A percentile compares a stretch with the other conserved stretches of the same genome.
These are phyloP conservation scores for Ophonus ardosiacus DNA, from an alignment of 2,888 invertebrate species.

Conservation along the genomic window DNA sequence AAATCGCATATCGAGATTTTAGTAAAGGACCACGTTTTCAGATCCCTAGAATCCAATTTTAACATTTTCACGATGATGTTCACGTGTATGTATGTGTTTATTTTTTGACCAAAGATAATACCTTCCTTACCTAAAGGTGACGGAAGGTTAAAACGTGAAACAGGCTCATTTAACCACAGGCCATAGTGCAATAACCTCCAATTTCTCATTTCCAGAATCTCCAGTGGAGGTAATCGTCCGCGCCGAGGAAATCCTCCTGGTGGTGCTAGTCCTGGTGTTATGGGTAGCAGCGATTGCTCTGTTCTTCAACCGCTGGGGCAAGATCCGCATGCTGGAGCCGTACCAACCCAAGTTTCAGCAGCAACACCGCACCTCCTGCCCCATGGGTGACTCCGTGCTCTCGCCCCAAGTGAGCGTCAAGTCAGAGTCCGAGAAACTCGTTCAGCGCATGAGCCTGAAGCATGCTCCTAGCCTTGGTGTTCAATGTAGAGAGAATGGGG, in stretches of 20 bases:
- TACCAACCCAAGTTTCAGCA: slow-evolving; percentile 94
- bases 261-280: slow-evolving; percentile 88
- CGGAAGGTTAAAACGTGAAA: too few species aligned
- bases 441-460: slow-evolving; percentile 66
- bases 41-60: too few species aligned
- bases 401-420: slow-evolving; percentile 74
- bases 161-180: too few species aligned
- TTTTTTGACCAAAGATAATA: too few species aligned
- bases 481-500: background rate
- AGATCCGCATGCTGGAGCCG: slow-evolving; percentile 94
- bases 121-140: too few species aligned
- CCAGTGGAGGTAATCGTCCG: slow-evolving; percentile 85
- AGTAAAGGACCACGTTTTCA: too few species aligned
- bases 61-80: too few species aligned
- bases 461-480: slow-evolving; percentile 25
- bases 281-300: slow-evolving; percentile 94
- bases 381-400: slow-evolving; percentile 73
- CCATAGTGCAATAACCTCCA: background rate
- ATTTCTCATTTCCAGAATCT: slow-evolving; percentile 50
- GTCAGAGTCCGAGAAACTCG: slow-evolving; percentile 58
- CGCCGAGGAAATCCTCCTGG: slow-evolving; percentile 91
- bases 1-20: too few species aligned
- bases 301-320: slow-evolving; percentile 96
- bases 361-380: slow-evolving; percentile 87
- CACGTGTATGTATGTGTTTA: too few species aligned